Evolutionary conservation across 2,888 invertebrate genomes (phyloP).

Genomic region (Lasioglossum villosulum): DNA sequence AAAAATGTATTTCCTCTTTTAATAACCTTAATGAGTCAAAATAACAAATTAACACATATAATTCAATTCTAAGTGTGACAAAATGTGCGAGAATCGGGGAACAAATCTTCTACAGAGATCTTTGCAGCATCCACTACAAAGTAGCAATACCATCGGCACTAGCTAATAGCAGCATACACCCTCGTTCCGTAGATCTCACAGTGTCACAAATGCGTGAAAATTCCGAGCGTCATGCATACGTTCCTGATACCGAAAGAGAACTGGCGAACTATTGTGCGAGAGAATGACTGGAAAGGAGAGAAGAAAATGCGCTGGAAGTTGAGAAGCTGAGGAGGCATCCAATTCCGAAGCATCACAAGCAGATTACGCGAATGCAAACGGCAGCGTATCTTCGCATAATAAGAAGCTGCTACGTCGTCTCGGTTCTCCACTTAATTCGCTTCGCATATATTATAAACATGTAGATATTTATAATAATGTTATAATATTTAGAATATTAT

Average conservation of each 20-base stretch:
- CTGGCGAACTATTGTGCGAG: not conserved
- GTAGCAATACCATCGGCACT: not conserved
- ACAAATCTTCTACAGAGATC: not conserved
- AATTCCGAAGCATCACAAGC: not conserved
- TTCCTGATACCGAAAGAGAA: not conserved
- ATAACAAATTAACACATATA: too few relatives aligned
- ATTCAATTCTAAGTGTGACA: too few relatives aligned
- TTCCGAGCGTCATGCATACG: not conserved
- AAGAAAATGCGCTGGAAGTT: not conserved
- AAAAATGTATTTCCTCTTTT: too few relatives aligned
- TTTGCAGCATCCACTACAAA: not conserved
- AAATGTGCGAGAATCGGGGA: not conserved
- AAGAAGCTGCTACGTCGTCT: not conserved
- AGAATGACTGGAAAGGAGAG: not conserved
- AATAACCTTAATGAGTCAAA: too few relatives aligned
- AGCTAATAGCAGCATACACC: not conserved
- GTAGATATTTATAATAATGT: too few relatives aligned
- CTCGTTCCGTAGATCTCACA: not conserved
- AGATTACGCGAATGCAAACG: conserved; percentile 5
- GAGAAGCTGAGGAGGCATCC: not conserved
- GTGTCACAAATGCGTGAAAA: not conserved
- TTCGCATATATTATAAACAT: not conserved
- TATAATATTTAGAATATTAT: not conserved
- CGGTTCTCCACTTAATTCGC: not conserved
- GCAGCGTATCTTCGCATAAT: not conserved